Conservation (phyloP, 2,113 vertebrate species). For the Diphyllodes magnificus region DNA sequence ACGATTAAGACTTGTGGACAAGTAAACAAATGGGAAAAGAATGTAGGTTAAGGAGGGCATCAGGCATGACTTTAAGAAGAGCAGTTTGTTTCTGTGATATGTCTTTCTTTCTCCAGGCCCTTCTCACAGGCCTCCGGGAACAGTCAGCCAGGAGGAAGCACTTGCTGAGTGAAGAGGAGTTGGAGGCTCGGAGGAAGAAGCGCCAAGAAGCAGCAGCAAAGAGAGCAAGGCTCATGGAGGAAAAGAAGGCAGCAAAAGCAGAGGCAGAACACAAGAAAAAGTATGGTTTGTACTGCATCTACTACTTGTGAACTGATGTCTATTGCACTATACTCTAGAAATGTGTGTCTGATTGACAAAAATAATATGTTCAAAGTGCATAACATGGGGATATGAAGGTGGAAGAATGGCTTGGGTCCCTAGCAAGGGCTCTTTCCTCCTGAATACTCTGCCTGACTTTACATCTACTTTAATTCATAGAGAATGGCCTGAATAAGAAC, state of each 20-base stretch:
- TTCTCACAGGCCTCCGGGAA: constrained; percentile 53
- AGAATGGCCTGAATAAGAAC: background rate
- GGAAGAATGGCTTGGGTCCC: background rate
- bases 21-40: background rate
- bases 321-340: background rate
- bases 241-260: constrained; percentile 72
- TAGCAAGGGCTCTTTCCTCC: background rate
- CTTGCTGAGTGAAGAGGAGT: constrained; percentile 75
- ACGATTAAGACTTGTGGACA: background rate
- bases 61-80: background rate
- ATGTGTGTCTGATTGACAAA: background rate
- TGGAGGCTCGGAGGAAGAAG: constrained; percentile 73
- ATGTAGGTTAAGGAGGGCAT: background rate
- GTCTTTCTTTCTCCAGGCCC: constrained; percentile 60
- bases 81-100: background rate
- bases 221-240: constrained; percentile 77
- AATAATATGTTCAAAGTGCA: background rate
- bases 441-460: background rate
- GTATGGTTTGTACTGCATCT: constrained; percentile 53
- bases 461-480: background rate
- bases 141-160: constrained; percentile 72
- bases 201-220: constrained; percentile 81
- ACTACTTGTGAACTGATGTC: background rate
- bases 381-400: background rate
- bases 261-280: constrained; percentile 82